Conservation (phyloP, 2,888 invertebrate species). For the Drosophila mulleri region DNA sequence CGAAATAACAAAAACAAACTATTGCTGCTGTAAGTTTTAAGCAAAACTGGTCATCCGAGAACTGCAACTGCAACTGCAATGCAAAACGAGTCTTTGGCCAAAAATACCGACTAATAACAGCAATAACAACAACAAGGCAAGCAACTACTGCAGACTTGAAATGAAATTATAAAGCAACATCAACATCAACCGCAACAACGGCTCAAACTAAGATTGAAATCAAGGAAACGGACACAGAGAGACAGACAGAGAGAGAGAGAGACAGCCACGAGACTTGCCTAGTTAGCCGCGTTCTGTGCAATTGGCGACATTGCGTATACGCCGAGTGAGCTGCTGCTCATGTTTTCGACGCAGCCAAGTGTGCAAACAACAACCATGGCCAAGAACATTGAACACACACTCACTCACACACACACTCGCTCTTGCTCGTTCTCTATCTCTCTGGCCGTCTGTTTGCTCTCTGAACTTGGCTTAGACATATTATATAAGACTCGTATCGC, state of each 20-base stretch:
- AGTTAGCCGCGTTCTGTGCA: conserved; percentile 56
- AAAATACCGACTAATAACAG: conserved; percentile 44
- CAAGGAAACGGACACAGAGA: conserved; percentile 66
- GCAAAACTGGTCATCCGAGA: conserved; percentile 77
- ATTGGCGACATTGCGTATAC: conserved; percentile 75
- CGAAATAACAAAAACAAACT: conserved; percentile 9
- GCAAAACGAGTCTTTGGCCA: conserved; percentile 63
- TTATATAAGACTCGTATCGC: conserved; percentile 26
- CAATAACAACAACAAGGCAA: conserved; percentile 53
- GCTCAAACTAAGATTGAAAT: conserved; percentile 58
- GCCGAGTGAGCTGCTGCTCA: conserved; percentile 52
- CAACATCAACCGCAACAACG: conserved; percentile 17
- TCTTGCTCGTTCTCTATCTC: background rate
- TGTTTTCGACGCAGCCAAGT: conserved; percentile 63
- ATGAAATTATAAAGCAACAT: conserved; percentile 19
- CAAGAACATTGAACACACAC: conserved; percentile 66
- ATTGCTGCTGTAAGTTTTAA: conserved; percentile 36
- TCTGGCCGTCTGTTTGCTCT: conserved; percentile 17
- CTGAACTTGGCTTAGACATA: conserved; percentile 71
- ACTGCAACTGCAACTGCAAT: conserved; percentile 64
- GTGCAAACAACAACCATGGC: conserved; percentile 76
- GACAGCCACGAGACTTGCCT: conserved; percentile 39
- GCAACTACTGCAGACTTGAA: conserved; percentile 58
- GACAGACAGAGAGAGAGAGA: conserved; percentile 26
- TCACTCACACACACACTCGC: background rate